Percentiles rank a stretch among this genome's conserved stretches.
Conservation (phyloP, 1,140 invertebrate genomes). For the Meloidogyne floridensis region DNA sequence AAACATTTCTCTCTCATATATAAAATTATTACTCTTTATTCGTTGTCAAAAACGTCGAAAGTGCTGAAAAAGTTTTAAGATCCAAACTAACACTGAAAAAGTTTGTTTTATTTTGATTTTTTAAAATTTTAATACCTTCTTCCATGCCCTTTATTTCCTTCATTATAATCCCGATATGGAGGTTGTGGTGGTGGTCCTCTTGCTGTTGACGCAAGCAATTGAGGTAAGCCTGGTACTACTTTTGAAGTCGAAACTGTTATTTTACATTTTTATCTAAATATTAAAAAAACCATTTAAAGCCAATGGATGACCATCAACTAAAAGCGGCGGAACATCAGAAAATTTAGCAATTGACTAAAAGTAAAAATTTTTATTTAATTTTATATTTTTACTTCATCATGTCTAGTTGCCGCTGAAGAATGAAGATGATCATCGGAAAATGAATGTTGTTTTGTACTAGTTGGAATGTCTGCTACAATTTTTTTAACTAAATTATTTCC, state of each 20-base stretch:
- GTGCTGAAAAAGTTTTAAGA: conserved; percentile 50
- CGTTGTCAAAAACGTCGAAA: conserved; percentile 30
- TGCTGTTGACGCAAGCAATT: conserved; percentile 17
- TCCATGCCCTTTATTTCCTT: conserved; percentile 43
- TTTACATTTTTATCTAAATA: neutral
- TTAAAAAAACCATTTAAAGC: conserved; percentile 42
- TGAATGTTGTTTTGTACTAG: conserved; percentile 44
- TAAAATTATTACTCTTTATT: neutral
- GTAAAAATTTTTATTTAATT: neutral
- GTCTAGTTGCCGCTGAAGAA: conserved; percentile 27
- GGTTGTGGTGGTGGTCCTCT: conserved; percentile 53
- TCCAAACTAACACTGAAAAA: conserved; percentile 41
- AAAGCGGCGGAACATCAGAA: conserved; percentile 49
- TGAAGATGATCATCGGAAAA: conserved; percentile 52
- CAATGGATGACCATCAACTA: conserved; percentile 45
- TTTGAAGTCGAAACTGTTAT: conserved; percentile 18
- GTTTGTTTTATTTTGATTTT: neutral
- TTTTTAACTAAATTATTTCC: conserved; percentile 4
- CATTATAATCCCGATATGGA: conserved; percentile 42
- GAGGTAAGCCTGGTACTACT: conserved; percentile 24
- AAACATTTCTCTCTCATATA: conserved; percentile 6
- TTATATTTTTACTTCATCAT: conserved; percentile 32
- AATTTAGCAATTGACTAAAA: conserved; percentile 48
- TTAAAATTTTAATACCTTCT: conserved; percentile 12
- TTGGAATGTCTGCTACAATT: conserved; percentile 9